A percentile compares a stretch with the other conserved stretches of the same genome.
Evolutionary conservation across 2,113 vertebrate genomes (phyloP).

Genomic region (Odontophorus gujanensis): DNA sequence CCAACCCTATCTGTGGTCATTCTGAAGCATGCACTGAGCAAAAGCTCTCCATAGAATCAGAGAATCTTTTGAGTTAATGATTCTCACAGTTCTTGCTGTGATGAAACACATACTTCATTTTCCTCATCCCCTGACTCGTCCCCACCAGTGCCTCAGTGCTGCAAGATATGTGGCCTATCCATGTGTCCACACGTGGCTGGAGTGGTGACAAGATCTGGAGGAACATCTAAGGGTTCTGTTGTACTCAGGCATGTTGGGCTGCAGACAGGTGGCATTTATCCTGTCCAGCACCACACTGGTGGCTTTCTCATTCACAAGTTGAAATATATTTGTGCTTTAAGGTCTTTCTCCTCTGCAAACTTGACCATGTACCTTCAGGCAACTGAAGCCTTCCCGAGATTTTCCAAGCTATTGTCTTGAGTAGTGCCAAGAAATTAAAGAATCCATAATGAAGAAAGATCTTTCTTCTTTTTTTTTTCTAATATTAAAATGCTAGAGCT

Average conservation of each 20-base stretch:
- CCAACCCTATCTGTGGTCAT: neutral
- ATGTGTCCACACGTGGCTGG: neutral
- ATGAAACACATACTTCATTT: neutral
- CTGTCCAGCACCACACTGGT: neutral
- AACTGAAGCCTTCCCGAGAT: neutral
- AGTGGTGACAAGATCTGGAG: neutral
- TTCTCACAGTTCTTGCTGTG: neutral
- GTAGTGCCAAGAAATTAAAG: neutral
- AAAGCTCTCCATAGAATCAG: neutral
- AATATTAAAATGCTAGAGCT: neutral
- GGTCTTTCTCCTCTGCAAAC: neutral
- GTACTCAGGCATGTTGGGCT: neutral
- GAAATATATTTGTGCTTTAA: neutral
- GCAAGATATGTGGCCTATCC: fast-evolving
- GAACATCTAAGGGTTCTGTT: neutral
- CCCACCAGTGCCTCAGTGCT: fast-evolving
- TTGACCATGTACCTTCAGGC: neutral
- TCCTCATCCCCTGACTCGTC: neutral
- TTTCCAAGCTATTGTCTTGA: neutral
- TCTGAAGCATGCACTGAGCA: neutral
- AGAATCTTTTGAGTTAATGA: no score
- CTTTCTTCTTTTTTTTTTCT: neutral
- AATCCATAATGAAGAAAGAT: neutral
- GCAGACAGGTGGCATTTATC: neutral
- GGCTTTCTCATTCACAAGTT: neutral